These are phyloP conservation scores for Ceratina australensis DNA, from an alignment of 1,140 invertebrate species.

Conservation along the genomic window DNA sequence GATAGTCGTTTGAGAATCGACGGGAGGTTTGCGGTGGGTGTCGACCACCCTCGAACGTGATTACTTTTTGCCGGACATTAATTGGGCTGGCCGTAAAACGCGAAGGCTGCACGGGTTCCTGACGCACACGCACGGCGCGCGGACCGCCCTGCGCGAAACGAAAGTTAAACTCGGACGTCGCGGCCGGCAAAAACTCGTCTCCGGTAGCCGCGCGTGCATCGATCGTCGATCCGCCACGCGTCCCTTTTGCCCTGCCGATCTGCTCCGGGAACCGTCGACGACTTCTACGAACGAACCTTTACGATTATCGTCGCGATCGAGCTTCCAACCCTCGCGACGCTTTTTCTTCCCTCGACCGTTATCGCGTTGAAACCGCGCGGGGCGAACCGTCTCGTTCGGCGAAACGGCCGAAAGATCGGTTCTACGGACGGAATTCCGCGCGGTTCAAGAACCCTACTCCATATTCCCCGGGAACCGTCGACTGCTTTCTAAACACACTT, in stretches of 20 bases:
- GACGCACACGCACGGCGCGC: slow-evolving; percentile 44
- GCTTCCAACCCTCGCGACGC: neutral
- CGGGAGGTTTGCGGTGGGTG: slow-evolving; percentile 51
- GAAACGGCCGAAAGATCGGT: neutral
- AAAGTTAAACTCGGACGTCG: slow-evolving; percentile 64
- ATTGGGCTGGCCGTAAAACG: slow-evolving; percentile 72
- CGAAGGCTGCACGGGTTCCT: slow-evolving; percentile 47
- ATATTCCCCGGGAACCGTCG: slow-evolving; percentile 52
- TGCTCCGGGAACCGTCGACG: slow-evolving; percentile 24
- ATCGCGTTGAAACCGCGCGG: neutral
- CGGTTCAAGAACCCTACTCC: neutral
- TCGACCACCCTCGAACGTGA: slow-evolving; percentile 72
- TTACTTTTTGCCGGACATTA: slow-evolving; percentile 70
- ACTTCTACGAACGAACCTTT: slow-evolving; percentile 32
- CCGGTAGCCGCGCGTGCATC: slow-evolving; percentile 37
- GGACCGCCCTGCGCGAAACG: slow-evolving; percentile 53
- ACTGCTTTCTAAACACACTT: slow-evolving; percentile 79
- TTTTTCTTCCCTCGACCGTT: neutral
- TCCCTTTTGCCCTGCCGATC: slow-evolving; percentile 31
- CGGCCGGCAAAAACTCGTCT: slow-evolving; percentile 72
- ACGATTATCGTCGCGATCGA: slow-evolving; percentile 33
- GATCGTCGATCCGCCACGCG: slow-evolving; percentile 43
- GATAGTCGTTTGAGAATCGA: slow-evolving; percentile 15
- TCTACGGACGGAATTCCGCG: neutral
- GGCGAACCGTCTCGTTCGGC: neutral